phyloP scores from a whole-genome alignment of 1,140 invertebrate genomes.

The Apis laboriosa region DNA sequence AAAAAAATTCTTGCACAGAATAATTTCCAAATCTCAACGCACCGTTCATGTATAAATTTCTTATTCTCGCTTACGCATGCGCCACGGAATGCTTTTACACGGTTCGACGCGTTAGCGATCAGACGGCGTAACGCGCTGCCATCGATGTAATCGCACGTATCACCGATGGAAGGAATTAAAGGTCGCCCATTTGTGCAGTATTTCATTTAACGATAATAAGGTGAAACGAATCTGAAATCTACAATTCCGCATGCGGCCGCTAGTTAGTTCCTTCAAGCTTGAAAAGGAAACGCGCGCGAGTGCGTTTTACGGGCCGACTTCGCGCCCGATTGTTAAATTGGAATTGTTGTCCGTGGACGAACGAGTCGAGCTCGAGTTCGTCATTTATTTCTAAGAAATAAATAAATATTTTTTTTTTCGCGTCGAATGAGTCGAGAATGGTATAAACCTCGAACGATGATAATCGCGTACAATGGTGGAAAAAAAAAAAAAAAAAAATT shows the following conservation, averaged over 20 bases:
- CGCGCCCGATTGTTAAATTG: constrained; percentile 28
- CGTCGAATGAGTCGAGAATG: too few relatives aligned
- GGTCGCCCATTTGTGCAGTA: constrained; percentile 31
- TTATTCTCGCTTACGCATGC: too few relatives aligned
- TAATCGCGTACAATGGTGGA: not conserved
- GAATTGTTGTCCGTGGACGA: too few relatives aligned
- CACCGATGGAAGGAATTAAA: constrained; percentile 45
- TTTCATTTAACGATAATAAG: not conserved
- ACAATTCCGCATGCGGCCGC: constrained; percentile 28
- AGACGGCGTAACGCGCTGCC: constrained; percentile 58
- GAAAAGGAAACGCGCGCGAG: constrained; percentile 57
- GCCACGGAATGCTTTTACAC: constrained; percentile 48
- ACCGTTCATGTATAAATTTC: too few relatives aligned
- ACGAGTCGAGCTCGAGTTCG: too few relatives aligned
- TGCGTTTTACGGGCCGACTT: constrained; percentile 31
- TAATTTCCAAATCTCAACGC: too few relatives aligned
- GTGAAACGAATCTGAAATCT: not conserved
- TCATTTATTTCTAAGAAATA: too few relatives aligned
- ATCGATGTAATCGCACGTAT: constrained; percentile 55
- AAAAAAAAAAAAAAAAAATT: not conserved
- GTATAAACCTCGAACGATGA: too few relatives aligned
- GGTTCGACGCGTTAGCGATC: constrained; percentile 55
- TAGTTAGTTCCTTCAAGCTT: constrained; percentile 40
- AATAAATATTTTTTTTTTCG: too few relatives aligned
- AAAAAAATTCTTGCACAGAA: too few relatives aligned